Conservation (phyloP, 2,113 vertebrate genomes). For the Onychostruthus taczanowskii region DNA sequence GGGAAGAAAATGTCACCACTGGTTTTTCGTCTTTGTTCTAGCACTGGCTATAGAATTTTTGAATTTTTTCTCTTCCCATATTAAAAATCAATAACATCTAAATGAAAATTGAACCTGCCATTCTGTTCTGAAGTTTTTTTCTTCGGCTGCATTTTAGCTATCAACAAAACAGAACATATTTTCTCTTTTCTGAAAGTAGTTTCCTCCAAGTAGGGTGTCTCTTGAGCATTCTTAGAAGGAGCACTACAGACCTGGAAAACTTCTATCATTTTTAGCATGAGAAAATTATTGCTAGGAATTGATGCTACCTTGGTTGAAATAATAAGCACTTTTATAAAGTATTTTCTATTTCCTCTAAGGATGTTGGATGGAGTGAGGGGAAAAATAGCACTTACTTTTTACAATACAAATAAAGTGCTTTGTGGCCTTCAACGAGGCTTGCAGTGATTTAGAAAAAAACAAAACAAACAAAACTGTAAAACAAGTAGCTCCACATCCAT, state of each 20-base stretch:
- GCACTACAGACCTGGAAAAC: background rate
- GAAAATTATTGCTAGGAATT: background rate
- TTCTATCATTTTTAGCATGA: background rate
- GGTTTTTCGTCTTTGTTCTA: background rate
- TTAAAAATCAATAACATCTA: background rate
- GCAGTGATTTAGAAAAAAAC: background rate
- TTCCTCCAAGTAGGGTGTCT: background rate
- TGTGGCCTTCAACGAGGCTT: background rate
- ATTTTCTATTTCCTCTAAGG: background rate
- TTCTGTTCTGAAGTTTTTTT: background rate
- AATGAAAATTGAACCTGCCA: background rate
- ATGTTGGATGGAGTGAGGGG: background rate
- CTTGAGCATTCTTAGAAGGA: background rate
- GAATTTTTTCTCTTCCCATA: background rate
- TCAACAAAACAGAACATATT: background rate
- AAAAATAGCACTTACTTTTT: background rate
- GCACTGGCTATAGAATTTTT: background rate
- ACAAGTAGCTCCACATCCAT: background rate
- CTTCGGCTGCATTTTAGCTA: background rate
- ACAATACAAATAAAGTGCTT: background rate
- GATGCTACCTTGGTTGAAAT: background rate
- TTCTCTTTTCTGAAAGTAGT: background rate
- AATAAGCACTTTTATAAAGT: background rate
- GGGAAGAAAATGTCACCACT: background rate
- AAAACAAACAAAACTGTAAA: background rate